Evolutionary conservation across 2,113 vertebrate species (phyloP).

Genomic region (Carettochelys insculpta): DNA sequence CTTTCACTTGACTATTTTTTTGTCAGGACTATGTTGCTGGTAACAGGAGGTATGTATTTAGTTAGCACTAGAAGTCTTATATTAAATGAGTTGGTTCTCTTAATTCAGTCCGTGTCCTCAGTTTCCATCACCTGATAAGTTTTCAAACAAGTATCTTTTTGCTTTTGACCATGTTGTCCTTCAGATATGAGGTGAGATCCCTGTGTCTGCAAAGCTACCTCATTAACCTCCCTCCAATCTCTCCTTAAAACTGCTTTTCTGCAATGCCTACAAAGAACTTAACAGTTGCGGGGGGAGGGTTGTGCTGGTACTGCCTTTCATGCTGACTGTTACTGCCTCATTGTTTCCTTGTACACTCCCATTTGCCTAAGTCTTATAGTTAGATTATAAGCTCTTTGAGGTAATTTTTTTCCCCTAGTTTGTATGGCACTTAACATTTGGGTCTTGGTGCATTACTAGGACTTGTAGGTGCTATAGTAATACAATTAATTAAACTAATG

Average conservation of each 20-base stretch:
- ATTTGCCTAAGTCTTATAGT: background rate
- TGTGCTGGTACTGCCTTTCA: background rate
- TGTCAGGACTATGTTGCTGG: background rate
- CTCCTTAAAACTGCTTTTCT: background rate
- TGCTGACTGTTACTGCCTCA: background rate
- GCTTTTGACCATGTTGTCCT: background rate
- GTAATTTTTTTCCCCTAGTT: background rate
- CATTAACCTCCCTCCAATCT: background rate
- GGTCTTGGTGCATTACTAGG: background rate
- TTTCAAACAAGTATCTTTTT: background rate
- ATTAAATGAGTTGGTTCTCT: background rate
- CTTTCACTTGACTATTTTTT: background rate
- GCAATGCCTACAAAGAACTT: background rate
- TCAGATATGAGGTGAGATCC: background rate
- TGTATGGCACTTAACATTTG: background rate
- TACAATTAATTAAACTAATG: constrained; percentile 23
- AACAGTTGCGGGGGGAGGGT: background rate
- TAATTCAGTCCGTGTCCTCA: background rate
- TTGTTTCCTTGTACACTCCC: background rate
- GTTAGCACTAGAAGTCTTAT: background rate
- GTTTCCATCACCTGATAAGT: background rate
- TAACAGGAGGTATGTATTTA: background rate
- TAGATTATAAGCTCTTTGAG: background rate
- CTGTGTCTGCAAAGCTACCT: background rate
- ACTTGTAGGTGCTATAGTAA: background rate